phyloP scores from a whole-genome alignment of 2,113 vertebrate genomes.

The Rhadina sibilatrix region DNA sequence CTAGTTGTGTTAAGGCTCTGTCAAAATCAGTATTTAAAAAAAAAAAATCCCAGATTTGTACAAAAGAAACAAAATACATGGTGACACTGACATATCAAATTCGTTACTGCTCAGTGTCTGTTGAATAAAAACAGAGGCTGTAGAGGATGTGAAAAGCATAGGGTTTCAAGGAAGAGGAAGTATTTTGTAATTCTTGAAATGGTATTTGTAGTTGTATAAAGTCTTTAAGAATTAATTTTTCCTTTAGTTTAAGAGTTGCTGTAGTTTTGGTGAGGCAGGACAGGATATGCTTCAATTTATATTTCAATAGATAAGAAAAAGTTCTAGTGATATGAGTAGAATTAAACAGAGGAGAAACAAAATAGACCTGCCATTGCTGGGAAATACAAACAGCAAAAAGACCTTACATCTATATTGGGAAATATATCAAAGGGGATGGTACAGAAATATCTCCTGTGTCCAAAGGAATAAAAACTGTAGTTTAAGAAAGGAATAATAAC shows the following conservation, averaged over 20 bases:
- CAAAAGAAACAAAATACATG: background rate
- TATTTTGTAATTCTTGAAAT: background rate
- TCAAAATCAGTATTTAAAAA: background rate
- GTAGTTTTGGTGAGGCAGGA: background rate
- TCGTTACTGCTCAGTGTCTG: background rate
- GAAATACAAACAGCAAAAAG: background rate
- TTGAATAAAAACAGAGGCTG: background rate
- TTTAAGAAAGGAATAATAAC: background rate
- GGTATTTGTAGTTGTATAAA: background rate
- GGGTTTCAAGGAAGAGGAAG: background rate
- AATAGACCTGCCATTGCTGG: background rate
- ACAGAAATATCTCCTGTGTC: background rate
- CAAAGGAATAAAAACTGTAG: background rate
- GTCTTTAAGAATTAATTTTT: background rate
- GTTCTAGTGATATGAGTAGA: background rate
- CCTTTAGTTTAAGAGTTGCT: background rate
- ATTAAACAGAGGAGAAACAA: background rate
- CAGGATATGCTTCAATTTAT: background rate
- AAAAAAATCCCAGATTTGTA: background rate
- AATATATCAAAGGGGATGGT: background rate
- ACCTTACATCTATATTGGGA: background rate
- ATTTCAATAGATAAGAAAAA: background rate
- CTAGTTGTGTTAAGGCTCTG: background rate
- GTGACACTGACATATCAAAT: background rate
- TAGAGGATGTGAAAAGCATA: background rate